A percentile compares a stretch with the other conserved stretches of the same genome.
Evolutionary conservation across 2,797 vertebrate species (phyloP).

Genomic region (Intellagama lesueurii): DNA sequence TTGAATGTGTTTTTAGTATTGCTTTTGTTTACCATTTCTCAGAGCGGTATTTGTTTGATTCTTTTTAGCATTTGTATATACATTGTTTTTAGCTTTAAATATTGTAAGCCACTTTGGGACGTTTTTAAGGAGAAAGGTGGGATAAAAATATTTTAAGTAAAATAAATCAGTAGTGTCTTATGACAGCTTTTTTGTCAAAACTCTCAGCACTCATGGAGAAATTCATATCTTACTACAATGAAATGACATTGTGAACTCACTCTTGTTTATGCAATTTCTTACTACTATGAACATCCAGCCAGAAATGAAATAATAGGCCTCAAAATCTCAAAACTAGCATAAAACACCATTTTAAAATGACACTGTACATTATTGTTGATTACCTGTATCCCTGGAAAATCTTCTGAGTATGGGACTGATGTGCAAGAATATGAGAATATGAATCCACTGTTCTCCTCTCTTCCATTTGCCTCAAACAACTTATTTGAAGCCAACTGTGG

Average conservation of each 20-base stretch:
- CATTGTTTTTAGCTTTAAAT: no score
- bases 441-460: neutral
- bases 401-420: neutral
- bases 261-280: neutral
- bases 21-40: no score
- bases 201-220: neutral
- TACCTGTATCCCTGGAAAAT: neutral
- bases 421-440: neutral
- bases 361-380: neutral
- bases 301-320: constrained; percentile 3
- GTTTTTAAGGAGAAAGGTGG: no score
- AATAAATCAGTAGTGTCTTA: neutral
- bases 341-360: neutral
- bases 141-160: no score
- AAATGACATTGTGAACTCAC: neutral
- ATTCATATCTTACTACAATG: neutral
- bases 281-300: neutral
- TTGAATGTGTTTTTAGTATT: no score
- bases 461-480: neutral
- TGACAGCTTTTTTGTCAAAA: neutral
- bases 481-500: neutral
- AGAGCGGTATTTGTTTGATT: no score
- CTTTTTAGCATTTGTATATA: no score
- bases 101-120: no score
- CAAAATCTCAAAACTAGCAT: neutral